A percentile compares a stretch with the other conserved stretches of the same genome.
Evolutionary conservation across 2,888 invertebrate species (phyloP).

Genomic region (Salticus scenicus): DNA sequence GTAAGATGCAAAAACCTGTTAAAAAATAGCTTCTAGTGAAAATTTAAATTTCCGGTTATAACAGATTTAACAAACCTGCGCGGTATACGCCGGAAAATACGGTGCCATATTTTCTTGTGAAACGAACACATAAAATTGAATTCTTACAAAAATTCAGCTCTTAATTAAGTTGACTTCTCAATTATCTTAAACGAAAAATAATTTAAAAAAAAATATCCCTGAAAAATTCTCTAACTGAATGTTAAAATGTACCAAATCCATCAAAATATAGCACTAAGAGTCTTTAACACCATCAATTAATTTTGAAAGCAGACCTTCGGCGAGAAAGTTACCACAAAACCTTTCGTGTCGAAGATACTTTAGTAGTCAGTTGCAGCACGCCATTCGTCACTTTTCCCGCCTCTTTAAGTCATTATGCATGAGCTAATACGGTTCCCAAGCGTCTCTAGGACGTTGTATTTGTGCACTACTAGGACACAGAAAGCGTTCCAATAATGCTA

Average conservation of each 20-base stretch:
- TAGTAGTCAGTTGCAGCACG: constrained; percentile 8
- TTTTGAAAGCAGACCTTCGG: background rate
- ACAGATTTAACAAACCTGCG: no score
- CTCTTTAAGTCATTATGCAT: constrained; percentile 7
- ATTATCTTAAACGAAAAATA: no score
- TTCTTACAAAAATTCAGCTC: no score
- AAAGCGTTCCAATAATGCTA: background rate
- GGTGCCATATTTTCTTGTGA: no score
- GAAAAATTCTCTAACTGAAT: no score
- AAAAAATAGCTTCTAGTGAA: no score
- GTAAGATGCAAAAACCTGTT: no score
- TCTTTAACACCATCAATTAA: background rate
- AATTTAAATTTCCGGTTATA: no score
- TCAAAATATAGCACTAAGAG: background rate
- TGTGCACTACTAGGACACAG: background rate
- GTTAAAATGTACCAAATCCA: background rate
- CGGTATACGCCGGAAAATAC: no score
- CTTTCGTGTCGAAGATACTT: constrained; percentile 36
- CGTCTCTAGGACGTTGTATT: background rate
- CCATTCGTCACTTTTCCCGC: background rate
- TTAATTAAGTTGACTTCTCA: no score
- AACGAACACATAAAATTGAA: no score
- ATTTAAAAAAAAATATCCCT: no score
- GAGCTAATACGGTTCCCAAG: background rate
- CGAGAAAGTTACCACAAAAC: constrained; percentile 14